These are phyloP conservation scores for Leucophenga maculata DNA, from an alignment of 2,888 invertebrate species.

Conservation along the genomic window DNA sequence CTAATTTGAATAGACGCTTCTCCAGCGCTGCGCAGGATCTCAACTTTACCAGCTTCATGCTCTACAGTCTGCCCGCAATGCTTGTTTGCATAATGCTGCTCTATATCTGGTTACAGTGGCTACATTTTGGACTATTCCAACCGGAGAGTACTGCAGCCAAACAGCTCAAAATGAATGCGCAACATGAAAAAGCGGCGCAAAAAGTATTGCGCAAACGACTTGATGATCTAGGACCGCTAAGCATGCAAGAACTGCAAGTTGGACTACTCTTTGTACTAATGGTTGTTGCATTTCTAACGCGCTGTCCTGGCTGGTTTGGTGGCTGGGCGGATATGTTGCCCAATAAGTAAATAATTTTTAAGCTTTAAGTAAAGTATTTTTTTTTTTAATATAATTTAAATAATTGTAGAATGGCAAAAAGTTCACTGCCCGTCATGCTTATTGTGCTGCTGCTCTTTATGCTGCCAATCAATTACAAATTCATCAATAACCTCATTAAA, in stretches of 20 bases:
- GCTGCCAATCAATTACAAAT: conserved; percentile 82
- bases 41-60: conserved; percentile 40
- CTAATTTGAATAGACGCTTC: conserved; percentile 54
- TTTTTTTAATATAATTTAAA: neutral
- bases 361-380: neutral
- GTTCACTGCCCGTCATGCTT: conserved; percentile 80
- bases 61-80: conserved; percentile 38
- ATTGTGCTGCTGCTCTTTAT: conserved; percentile 84
- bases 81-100: conserved; percentile 32
- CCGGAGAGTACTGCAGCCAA: conserved; percentile 76
- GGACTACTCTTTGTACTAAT: conserved; percentile 81
- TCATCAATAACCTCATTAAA: conserved; percentile 74
- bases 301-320: conserved; percentile 85
- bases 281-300: conserved; percentile 86
- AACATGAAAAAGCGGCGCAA: neutral
- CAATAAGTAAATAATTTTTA: conserved; percentile 28
- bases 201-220: conserved; percentile 72
- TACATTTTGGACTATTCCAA: conserved; percentile 47
- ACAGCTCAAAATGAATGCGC: conserved; percentile 71
- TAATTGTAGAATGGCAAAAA: conserved; percentile 36
- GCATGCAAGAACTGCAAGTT: conserved; percentile 81
- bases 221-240: conserved; percentile 80
- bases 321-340: conserved; percentile 81
- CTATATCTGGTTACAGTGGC: conserved; percentile 38
- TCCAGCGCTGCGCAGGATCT: conserved; percentile 33